These are phyloP conservation scores for Cerastoderma edule DNA, from an alignment of 2,888 invertebrate species.

Conservation along the genomic window DNA sequence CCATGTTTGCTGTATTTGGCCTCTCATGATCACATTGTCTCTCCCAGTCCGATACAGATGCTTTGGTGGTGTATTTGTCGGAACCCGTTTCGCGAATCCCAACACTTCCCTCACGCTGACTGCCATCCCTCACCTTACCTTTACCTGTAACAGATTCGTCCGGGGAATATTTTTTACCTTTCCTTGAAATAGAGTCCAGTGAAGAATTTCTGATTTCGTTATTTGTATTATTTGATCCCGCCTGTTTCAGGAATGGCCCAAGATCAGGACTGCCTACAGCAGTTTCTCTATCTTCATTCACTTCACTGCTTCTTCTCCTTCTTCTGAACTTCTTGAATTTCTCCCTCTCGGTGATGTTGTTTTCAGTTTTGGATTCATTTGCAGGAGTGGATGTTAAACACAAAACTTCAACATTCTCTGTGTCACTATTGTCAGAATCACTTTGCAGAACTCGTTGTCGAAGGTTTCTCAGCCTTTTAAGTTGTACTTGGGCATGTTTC, in stretches of 20 bases:
- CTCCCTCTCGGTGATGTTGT: slow-evolving; percentile 28
- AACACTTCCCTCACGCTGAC: not conserved
- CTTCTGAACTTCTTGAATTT: slow-evolving; percentile 39
- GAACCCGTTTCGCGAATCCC: too few species aligned
- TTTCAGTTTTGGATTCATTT: not conserved
- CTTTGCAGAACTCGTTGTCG: slow-evolving; percentile 65
- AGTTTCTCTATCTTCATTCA: slow-evolving; percentile 17
- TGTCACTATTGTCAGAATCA: slow-evolving; percentile 58
- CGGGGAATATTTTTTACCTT: slow-evolving; percentile 26
- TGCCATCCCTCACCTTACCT: not conserved
- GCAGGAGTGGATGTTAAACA: slow-evolving; percentile 14
- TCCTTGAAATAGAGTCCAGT: slow-evolving; percentile 10
- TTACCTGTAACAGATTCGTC: slow-evolving; percentile 15
- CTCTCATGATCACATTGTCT: too few species aligned
- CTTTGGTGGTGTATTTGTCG: too few species aligned
- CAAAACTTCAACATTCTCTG: slow-evolving; percentile 22
- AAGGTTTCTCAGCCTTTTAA: slow-evolving; percentile 68
- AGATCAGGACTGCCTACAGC: slow-evolving; percentile 35
- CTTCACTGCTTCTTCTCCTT: slow-evolving; percentile 28
- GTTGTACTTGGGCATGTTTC: slow-evolving; percentile 35
- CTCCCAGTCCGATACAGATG: too few species aligned
- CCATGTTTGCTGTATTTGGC: too few species aligned
- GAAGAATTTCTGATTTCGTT: slow-evolving; percentile 18
- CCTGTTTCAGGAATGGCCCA: slow-evolving; percentile 61
- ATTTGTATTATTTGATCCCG: slow-evolving; percentile 1